Conservation (phyloP, 2,797 vertebrate species). For the Hippocampus kuda region DNA sequence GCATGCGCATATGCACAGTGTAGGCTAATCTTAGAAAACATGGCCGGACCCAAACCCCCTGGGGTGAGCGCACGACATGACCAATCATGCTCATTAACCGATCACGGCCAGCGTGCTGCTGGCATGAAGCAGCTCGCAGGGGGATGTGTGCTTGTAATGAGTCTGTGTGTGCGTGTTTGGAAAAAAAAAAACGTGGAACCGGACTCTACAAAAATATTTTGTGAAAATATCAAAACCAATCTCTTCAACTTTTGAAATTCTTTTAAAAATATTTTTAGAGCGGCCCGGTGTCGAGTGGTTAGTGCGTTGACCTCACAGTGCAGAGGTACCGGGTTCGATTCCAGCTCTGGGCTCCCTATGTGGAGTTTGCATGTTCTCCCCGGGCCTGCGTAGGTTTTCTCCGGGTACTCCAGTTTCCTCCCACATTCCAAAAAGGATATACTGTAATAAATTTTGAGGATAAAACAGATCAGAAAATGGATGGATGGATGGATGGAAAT, state of each 20-base stretch:
- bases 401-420: no score
- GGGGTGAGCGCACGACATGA: slow-evolving; percentile 36
- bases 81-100: slow-evolving; percentile 46
- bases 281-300: no score
- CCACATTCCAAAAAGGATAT: no score
- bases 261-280: no score
- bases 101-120: slow-evolving; percentile 29
- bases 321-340: no score
- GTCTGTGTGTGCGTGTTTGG: slow-evolving; percentile 1
- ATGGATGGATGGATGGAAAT: neutral
- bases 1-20: slow-evolving; percentile 24
- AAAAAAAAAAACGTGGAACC: neutral
- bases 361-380: no score
- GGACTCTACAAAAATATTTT: neutral
- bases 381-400: no score
- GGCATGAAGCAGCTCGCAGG: slow-evolving; percentile 15
- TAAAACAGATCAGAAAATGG: no score
- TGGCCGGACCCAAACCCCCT: slow-evolving; percentile 32
- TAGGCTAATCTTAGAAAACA: slow-evolving; percentile 59
- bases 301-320: no score
- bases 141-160: slow-evolving; percentile 4
- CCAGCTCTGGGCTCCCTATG: no score
- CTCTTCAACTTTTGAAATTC: neutral
- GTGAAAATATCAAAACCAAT: neutral
- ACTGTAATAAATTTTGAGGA: no score